phyloP scores from a whole-genome alignment of 2,888 invertebrate genomes.

The Actias luna region DNA sequence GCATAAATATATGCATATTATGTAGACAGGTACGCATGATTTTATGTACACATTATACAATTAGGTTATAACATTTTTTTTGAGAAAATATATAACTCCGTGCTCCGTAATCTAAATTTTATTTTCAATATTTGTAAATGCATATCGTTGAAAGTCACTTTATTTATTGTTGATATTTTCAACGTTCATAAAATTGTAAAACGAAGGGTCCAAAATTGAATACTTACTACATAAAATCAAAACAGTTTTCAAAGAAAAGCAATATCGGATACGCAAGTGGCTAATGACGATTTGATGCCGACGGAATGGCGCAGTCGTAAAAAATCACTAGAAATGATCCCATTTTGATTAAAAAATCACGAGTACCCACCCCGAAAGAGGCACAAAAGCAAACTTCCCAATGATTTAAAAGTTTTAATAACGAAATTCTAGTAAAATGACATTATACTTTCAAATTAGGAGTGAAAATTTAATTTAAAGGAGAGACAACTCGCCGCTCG shows the following conservation, averaged over 20 bases:
- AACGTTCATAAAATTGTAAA: constrained; percentile 30
- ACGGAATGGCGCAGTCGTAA: constrained; percentile 75
- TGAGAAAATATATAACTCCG: background rate
- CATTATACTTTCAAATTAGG: constrained; percentile 83
- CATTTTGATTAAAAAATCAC: constrained; percentile 82
- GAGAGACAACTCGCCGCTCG: constrained; percentile 76
- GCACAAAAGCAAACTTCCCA: constrained; percentile 69
- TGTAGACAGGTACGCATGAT: too few species aligned
- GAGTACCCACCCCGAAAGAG: constrained; percentile 64
- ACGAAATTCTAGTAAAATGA: constrained; percentile 81
- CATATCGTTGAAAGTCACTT: background rate
- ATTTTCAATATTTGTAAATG: background rate
- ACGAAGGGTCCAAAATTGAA: constrained; percentile 61
- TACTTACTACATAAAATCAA: constrained; percentile 73
- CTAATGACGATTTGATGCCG: constrained; percentile 79
- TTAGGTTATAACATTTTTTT: background rate
- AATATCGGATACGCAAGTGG: constrained; percentile 79
- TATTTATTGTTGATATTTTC: background rate
- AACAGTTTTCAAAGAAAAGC: constrained; percentile 73
- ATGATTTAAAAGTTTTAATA: constrained; percentile 83
- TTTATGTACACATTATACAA: background rate
- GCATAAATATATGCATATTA: too few species aligned
- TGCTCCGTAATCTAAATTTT: background rate
- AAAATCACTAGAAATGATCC: constrained; percentile 80
- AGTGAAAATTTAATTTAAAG: constrained; percentile 83